A percentile compares a stretch with the other conserved stretches of the same genome.
phyloP scores from a whole-genome alignment of 1,140 invertebrate species.

The Scaptomyza montana region DNA sequence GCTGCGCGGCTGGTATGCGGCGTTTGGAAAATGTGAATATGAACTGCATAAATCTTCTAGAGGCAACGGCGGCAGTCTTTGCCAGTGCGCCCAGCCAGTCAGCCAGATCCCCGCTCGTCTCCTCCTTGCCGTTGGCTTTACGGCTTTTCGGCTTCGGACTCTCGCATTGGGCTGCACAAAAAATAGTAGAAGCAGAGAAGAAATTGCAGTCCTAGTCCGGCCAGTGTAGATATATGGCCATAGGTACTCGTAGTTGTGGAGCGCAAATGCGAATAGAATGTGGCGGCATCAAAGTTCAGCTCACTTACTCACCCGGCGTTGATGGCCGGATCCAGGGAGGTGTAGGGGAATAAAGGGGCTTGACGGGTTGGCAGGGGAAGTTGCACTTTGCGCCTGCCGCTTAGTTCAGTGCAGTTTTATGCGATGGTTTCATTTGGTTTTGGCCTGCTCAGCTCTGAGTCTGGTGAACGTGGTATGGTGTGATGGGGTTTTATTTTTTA shows the following conservation, averaged over 20 bases:
- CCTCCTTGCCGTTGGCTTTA: conserved; percentile 57
- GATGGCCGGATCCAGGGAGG: conserved; percentile 33
- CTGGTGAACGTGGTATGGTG: background rate
- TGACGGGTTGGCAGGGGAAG: background rate
- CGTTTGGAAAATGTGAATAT: conserved; percentile 83
- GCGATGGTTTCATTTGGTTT: conserved; percentile 12
- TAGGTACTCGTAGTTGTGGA: conserved; percentile 59
- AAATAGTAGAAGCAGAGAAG: conserved; percentile 2
- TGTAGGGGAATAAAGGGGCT: background rate
- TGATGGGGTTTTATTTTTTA: background rate
- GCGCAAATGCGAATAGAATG: conserved; percentile 81
- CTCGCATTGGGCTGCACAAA: conserved; percentile 38
- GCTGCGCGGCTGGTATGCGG: conserved; percentile 76
- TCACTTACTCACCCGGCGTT: conserved; percentile 77
- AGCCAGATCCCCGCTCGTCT: background rate
- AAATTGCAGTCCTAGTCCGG: conserved; percentile 55
- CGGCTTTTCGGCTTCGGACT: conserved; percentile 78
- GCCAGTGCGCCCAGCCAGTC: conserved; percentile 56
- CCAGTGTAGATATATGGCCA: conserved; percentile 71
- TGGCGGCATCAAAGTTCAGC: conserved; percentile 81
- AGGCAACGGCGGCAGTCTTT: conserved; percentile 78
- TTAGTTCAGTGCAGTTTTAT: conserved; percentile 72
- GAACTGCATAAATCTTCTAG: conserved; percentile 83
- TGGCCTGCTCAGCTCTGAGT: background rate
- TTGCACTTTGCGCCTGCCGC: conserved; percentile 49